A percentile compares a stretch with the other conserved stretches of the same genome.
phyloP scores from a whole-genome alignment of 2,797 vertebrate genomes.

The Liasis olivaceus region DNA sequence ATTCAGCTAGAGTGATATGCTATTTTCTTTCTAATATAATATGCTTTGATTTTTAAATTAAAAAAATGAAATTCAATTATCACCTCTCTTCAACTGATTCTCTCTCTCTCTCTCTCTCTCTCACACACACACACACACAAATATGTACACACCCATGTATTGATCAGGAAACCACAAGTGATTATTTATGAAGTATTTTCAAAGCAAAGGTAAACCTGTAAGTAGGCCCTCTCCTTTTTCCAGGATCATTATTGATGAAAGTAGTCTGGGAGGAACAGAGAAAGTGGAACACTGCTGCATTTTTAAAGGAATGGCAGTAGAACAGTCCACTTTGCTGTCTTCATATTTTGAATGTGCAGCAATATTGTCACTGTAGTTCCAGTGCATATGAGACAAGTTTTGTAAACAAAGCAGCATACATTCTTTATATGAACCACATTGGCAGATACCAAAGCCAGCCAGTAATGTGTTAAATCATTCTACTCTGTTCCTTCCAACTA shows the following conservation, averaged over 20 bases:
- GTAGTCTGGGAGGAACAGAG: background rate
- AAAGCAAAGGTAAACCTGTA: background rate
- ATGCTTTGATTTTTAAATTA: background rate
- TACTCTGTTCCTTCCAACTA: background rate
- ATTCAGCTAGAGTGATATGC: background rate
- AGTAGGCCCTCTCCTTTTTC: background rate
- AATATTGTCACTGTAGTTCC: background rate
- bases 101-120: background rate
- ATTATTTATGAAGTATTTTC: background rate
- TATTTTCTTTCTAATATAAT: conserved; percentile 8
- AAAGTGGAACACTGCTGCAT: background rate
- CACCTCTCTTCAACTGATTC: background rate
- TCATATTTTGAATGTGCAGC: background rate
- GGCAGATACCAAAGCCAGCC: background rate
- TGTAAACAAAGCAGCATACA: background rate
- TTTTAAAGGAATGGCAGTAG: background rate
- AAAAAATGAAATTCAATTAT: background rate
- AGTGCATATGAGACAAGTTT: background rate
- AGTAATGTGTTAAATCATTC: background rate
- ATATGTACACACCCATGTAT: background rate
- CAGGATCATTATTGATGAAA: background rate
- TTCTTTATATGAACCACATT: background rate
- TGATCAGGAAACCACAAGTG: background rate
- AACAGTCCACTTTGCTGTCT: background rate
- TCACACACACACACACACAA: background rate